Evolutionary conservation across 2,888 invertebrate species (phyloP).

Genomic region (Nymphalis polychloros): DNA sequence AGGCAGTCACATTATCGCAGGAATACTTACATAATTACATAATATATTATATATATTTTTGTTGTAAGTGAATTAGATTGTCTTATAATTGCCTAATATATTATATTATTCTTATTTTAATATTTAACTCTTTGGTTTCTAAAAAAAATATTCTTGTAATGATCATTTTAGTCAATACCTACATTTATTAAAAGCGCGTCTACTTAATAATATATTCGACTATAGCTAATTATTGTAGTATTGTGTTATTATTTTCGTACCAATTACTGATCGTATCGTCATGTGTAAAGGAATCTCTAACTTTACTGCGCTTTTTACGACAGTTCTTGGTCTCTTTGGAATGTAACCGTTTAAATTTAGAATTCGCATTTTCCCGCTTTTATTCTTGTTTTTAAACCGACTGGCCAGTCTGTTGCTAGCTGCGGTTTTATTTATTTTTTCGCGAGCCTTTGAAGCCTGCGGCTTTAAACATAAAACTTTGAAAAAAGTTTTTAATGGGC

Average conservation of each 20-base stretch:
- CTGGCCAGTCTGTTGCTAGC: conserved; percentile 51
- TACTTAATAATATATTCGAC: not conserved
- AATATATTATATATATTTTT: too few species aligned
- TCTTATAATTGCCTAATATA: too few species aligned
- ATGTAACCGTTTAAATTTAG: conserved; percentile 54
- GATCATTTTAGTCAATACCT: too few species aligned
- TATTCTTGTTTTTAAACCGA: conserved; percentile 43
- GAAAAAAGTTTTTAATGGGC: conserved; percentile 29
- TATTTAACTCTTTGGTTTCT: too few species aligned
- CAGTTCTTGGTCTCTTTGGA: conserved; percentile 47
- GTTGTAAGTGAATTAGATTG: too few species aligned
- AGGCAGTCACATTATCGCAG: too few species aligned
- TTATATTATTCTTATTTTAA: too few species aligned
- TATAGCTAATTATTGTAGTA: too few species aligned
- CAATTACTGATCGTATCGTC: conserved; percentile 28
- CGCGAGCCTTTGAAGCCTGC: conserved; percentile 39
- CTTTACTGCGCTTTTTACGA: conserved; percentile 49
- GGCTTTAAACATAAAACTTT: conserved; percentile 25
- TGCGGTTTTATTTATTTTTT: conserved; percentile 39
- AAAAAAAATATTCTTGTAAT: too few species aligned
- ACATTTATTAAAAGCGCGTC: too few species aligned
- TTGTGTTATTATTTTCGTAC: too few species aligned
- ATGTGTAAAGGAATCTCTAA: conserved; percentile 34
- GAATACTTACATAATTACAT: too few species aligned
- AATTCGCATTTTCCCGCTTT: conserved; percentile 49